phyloP scores from a whole-genome alignment of 2,888 invertebrate genomes.

The Amphipoea oculea region DNA sequence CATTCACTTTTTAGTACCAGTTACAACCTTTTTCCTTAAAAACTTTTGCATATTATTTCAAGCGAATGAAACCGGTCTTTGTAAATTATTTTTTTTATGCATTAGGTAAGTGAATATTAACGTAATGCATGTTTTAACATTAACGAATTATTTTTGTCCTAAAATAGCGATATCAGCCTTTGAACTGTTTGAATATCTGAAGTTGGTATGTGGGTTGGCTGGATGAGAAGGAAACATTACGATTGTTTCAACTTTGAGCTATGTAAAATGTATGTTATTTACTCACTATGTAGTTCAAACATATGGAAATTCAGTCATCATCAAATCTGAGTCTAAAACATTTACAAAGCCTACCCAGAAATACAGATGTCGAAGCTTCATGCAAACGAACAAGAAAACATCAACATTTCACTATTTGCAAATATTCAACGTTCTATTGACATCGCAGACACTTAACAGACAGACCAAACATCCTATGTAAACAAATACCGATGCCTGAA shows the following conservation, averaged over 20 bases:
- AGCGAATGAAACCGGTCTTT: constrained; percentile 1
- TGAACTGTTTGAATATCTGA: constrained; percentile 33
- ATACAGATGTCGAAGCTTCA: constrained; percentile 12
- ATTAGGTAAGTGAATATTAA: constrained; percentile 32
- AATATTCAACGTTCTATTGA: constrained; percentile 40
- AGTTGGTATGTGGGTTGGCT: neutral
- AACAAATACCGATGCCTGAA: constrained; percentile 44
- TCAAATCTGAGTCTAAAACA: neutral
- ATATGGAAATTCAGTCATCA: neutral
- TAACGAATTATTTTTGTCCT: constrained; percentile 47
- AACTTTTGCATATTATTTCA: constrained; percentile 48
- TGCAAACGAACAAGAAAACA: constrained; percentile 12
- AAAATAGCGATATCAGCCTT: constrained; percentile 46
- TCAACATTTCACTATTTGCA: constrained; percentile 20
- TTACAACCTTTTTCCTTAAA: constrained; percentile 12
- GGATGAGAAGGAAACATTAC: neutral
- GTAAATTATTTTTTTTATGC: constrained; percentile 24
- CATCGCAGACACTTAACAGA: constrained; percentile 43
- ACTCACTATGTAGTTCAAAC: neutral
- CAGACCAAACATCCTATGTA: constrained; percentile 46
- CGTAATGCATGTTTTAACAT: constrained; percentile 31
- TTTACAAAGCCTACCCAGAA: neutral
- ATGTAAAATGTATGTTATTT: neutral
- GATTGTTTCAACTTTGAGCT: neutral
- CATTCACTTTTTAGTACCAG: constrained; percentile 9